Evolutionary conservation across 2,113 vertebrate genomes (phyloP).

Genomic region (Coryphaenoides rupestris): DNA sequence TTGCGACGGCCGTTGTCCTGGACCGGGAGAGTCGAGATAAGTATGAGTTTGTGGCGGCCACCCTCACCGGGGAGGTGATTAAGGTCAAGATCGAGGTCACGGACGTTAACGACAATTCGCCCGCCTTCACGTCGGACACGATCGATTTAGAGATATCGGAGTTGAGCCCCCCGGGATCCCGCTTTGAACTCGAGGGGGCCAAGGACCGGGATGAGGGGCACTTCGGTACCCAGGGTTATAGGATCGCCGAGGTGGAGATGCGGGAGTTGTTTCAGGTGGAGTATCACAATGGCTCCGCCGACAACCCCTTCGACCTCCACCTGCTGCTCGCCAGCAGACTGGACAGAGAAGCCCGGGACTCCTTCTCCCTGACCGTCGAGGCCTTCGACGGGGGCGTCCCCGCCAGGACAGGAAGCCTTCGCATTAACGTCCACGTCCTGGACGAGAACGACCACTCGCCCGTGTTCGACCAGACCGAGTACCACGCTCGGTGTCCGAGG

Average conservation of each 20-base stretch:
- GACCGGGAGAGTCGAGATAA: constrained; percentile 81
- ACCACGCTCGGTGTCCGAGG: constrained; percentile 77
- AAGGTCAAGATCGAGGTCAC: constrained; percentile 79
- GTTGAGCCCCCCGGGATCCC: constrained; percentile 76
- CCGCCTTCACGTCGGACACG: constrained; percentile 71
- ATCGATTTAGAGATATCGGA: constrained; percentile 81
- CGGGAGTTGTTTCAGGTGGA: constrained; percentile 61
- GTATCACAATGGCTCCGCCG: constrained; percentile 42
- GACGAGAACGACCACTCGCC: constrained; percentile 93
- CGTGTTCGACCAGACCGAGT: constrained; percentile 78
- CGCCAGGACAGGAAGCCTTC: constrained; percentile 70
- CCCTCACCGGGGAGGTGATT: constrained; percentile 81
- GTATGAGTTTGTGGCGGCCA: constrained; percentile 88
- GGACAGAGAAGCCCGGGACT: constrained; percentile 76
- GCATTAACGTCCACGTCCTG: constrained; percentile 74
- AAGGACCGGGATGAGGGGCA: constrained; percentile 79
- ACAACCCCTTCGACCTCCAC: constrained; percentile 60
- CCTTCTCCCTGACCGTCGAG: constrained; percentile 77
- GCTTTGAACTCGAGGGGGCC: constrained; percentile 80
- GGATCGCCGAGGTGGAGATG: constrained; percentile 58
- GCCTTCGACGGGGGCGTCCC: constrained; percentile 87
- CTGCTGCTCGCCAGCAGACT: constrained; percentile 75
- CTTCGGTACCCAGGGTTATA: constrained; percentile 81
- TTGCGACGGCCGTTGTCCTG: constrained; percentile 81
- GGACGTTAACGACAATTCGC: constrained; percentile 87